phyloP scores from a whole-genome alignment of 2,888 invertebrate species.

The Nesidiocoris tenuis region DNA sequence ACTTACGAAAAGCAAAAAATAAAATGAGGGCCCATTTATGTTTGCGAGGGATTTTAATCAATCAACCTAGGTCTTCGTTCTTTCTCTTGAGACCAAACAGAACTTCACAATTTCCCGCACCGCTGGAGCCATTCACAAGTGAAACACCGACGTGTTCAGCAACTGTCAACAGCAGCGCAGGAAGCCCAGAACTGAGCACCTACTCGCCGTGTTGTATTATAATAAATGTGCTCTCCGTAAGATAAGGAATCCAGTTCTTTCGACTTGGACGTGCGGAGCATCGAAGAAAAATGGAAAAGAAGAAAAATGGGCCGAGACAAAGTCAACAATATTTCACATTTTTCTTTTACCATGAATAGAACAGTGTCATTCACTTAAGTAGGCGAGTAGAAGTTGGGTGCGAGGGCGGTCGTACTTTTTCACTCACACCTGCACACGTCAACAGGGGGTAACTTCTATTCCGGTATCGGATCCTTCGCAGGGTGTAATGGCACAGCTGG shows the following conservation, averaged over 20 bases:
- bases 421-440: background rate
- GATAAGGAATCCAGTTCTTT: background rate
- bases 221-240: background rate
- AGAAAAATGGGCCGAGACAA: background rate
- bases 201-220: background rate
- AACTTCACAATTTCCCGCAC: too few species aligned
- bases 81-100: too few species aligned
- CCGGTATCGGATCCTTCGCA: background rate
- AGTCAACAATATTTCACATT: background rate
- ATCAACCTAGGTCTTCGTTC: too few species aligned
- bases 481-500: background rate
- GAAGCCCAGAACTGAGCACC: background rate
- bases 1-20: too few species aligned
- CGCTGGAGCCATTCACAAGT: too few species aligned
- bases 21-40: too few species aligned
- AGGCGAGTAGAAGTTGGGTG: background rate
- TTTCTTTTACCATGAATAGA: background rate
- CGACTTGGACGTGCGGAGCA: background rate
- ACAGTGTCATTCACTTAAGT: background rate
- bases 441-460: too few species aligned
- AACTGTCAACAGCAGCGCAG: background rate
- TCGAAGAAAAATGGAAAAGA: background rate
- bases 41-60: too few species aligned
- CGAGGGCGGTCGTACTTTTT: background rate
- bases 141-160: too few species aligned